Conservation (phyloP, 2,113 vertebrate species). For the Vimba vimba region DNA sequence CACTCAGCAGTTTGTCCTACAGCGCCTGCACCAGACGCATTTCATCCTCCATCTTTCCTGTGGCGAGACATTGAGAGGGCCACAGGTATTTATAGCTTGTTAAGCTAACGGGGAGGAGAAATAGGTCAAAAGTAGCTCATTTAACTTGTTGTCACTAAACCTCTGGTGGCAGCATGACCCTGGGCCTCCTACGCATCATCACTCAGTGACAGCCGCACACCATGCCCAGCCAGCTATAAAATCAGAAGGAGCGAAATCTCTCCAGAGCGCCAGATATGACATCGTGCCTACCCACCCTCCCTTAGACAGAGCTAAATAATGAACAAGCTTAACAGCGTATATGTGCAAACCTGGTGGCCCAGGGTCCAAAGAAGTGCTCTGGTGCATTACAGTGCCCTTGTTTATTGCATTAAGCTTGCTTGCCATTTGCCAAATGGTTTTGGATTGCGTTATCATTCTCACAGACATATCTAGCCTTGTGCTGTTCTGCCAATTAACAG, state of each 20-base stretch:
- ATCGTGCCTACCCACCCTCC: constrained; percentile 26
- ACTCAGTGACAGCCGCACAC: constrained; percentile 35
- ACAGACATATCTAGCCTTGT: constrained; percentile 26
- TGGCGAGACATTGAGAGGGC: constrained; percentile 19
- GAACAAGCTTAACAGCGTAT: constrained; percentile 10
- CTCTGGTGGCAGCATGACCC: constrained; percentile 44
- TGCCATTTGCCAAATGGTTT: constrained; percentile 26
- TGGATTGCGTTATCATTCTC: constrained; percentile 39
- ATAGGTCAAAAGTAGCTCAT: constrained; percentile 37
- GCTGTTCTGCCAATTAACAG: constrained; percentile 30
- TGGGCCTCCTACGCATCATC: constrained; percentile 33
- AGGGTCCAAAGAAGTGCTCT: constrained; percentile 27
- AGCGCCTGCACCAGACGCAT: constrained; percentile 24
- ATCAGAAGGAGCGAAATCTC: constrained; percentile 32
- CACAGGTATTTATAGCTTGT: constrained; percentile 47
- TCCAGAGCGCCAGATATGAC: constrained; percentile 38
- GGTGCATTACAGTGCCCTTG: constrained; percentile 22
- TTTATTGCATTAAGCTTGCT: constrained; percentile 41
- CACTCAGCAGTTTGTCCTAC: constrained; percentile 32
- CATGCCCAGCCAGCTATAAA: constrained; percentile 49
- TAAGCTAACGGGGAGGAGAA: constrained; percentile 37
- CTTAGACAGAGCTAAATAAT: constrained; percentile 40
- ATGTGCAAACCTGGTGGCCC: constrained; percentile 2
- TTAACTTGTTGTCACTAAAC: constrained; percentile 49
- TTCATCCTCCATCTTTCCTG: constrained; percentile 9